phyloP scores from a whole-genome alignment of 2,113 vertebrate genomes.

The Sceloporus undulatus region DNA sequence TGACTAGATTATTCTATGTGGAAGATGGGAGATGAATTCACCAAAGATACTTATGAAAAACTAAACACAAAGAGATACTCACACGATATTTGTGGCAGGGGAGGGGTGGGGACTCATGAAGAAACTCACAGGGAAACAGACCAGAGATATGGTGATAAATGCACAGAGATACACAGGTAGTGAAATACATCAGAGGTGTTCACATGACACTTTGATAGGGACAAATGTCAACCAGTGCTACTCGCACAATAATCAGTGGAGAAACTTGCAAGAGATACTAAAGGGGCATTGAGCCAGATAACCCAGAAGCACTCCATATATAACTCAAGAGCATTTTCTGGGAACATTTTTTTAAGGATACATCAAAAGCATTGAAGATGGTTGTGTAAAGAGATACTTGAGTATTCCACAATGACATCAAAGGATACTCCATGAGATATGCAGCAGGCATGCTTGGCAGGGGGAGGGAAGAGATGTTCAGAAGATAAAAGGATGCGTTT shows the following conservation, averaged over 20 bases:
- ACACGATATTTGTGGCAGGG: not conserved
- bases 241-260: constrained; percentile 34
- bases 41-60: not conserved
- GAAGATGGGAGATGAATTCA: not conserved
- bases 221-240: not conserved
- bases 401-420: not conserved
- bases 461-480: not conserved
- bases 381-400: not conserved
- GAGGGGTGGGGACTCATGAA: not conserved
- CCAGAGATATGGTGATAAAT: not conserved
- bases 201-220: constrained; percentile 8
- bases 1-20: fast-evolving
- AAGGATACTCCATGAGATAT: not conserved
- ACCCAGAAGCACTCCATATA: not conserved
- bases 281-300: not conserved
- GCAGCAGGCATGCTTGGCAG: not conserved
- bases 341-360: not conserved
- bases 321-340: not conserved
- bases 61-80: not conserved
- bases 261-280: not conserved
- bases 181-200: not conserved
- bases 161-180: not conserved
- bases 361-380: not conserved
- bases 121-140: constrained; percentile 3
- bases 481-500: not conserved